Evolutionary conservation across 92 coral and sea anemone genomes (phyloP).

Genomic region (Zoanthus sociatus): DNA sequence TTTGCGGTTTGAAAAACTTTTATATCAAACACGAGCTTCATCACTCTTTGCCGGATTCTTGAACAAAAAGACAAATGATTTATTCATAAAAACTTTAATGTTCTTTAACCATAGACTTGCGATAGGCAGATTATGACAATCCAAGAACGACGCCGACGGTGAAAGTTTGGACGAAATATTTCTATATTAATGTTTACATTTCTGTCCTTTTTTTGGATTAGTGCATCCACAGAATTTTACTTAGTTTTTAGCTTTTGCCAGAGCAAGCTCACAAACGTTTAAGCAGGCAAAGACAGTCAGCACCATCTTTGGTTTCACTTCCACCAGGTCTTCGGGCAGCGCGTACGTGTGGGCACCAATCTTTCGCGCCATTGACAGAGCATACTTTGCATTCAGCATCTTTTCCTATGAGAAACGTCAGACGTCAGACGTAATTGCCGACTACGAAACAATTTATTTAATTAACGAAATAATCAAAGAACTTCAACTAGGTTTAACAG

Average conservation of each 20-base stretch:
- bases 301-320: slow-evolving; percentile 97
- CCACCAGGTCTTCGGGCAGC: slow-evolving; percentile 93
- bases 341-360: slow-evolving; percentile 96
- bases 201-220: neutral
- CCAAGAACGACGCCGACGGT: no score
- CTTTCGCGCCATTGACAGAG: slow-evolving; percentile 88
- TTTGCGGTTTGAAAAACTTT: no score
- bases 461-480: no score
- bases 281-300: slow-evolving; percentile 94
- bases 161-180: no score
- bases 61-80: no score
- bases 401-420: slow-evolving; percentile 72
- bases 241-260: slow-evolving; percentile 10
- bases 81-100: no score
- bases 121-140: no score
- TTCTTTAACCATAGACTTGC: no score
- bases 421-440: neutral
- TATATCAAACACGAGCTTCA: no score
- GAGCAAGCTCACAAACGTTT: slow-evolving; percentile 67
- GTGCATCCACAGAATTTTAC: neutral
- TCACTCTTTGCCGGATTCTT: neutral
- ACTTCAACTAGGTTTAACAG: no score
- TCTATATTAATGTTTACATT: neutral
- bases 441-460: no score
- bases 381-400: slow-evolving; percentile 89